Evolutionary conservation across 2,888 invertebrate species (phyloP).

Genomic region (Lypha dubia): DNA sequence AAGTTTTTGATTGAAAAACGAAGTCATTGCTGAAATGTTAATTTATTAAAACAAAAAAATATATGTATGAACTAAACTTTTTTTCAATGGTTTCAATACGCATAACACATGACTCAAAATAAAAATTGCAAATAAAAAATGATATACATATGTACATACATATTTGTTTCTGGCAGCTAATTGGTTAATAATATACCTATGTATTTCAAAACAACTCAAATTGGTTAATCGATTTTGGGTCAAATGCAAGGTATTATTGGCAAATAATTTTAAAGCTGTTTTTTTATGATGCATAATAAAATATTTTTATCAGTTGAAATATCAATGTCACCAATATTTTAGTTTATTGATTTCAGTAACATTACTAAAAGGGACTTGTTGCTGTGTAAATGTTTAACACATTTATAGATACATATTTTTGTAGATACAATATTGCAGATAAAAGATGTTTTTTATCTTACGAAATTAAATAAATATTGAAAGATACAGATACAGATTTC

Average conservation of each 20-base stretch:
- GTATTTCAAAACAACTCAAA: slow-evolving; percentile 9
- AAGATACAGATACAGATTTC: too few species aligned
- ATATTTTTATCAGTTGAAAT: slow-evolving; percentile 4
- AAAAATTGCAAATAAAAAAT: slow-evolving; percentile 17
- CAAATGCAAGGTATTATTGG: slow-evolving; percentile 33
- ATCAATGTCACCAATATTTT: slow-evolving; percentile 18
- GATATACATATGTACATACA: background rate
- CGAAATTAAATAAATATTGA: too few species aligned
- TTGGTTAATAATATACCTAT: slow-evolving; percentile 15
- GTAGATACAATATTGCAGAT: too few species aligned
- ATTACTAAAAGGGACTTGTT: background rate
- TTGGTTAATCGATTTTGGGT: slow-evolving; percentile 32
- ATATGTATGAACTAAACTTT: background rate
- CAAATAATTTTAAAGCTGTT: slow-evolving; percentile 4
- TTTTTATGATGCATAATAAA: background rate
- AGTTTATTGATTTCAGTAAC: slow-evolving; percentile 2
- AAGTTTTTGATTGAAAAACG: background rate
- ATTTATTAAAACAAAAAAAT: background rate
- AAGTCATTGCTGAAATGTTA: background rate
- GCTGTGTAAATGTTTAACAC: too few species aligned
- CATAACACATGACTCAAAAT: background rate
- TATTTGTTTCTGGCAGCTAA: slow-evolving; percentile 17
- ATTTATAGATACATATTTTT: too few species aligned
- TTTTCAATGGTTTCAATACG: background rate
- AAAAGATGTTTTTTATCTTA: too few species aligned